These are phyloP conservation scores for Diplosoma virens DNA, from an alignment of 23 tunicate genomes.

Conservation along the genomic window DNA sequence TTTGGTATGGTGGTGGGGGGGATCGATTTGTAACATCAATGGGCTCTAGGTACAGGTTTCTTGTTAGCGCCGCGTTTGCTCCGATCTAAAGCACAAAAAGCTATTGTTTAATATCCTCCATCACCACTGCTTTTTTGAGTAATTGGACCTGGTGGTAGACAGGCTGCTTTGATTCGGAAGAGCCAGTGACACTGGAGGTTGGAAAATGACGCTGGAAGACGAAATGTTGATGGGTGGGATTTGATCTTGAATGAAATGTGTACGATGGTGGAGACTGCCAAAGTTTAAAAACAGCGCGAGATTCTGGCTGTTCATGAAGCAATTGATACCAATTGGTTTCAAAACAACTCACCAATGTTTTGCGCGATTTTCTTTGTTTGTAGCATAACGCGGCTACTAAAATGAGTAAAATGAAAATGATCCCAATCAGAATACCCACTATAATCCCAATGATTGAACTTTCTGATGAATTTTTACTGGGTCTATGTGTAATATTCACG, in stretches of 20 bases:
- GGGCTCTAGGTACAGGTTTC: conserved; percentile 60
- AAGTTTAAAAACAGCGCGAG: too few species aligned
- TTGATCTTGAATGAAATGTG: conserved; percentile 32
- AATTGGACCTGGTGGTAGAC: too few species aligned
- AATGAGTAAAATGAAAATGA: conserved; percentile 36
- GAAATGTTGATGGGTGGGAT: conserved; percentile 20
- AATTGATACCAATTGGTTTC: too few species aligned
- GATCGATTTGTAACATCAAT: conserved; percentile 20
- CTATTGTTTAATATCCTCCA: too few species aligned
- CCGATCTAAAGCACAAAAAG: conserved; percentile 26
- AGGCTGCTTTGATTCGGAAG: conserved; percentile 20
- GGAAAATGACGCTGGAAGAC: conserved; percentile 23
- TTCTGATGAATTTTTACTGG: too few species aligned
- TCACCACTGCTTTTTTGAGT: too few species aligned
- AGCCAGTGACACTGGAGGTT: background rate
- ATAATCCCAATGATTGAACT: conserved; percentile 8
- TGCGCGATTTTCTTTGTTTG: conserved; percentile 56
- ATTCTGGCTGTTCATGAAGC: too few species aligned
- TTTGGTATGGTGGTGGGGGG: conserved; percentile 46
- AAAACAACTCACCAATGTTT: conserved; percentile 72
- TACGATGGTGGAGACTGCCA: conserved; percentile 68
- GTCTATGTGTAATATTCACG: too few species aligned
- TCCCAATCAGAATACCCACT: conserved; percentile 55
- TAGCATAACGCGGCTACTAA: conserved; percentile 50
- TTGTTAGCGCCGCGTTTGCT: conserved; percentile 4